These are phyloP conservation scores for Trematomus loennbergii DNA, from an alignment of 2,113 vertebrate genomes.

Conservation along the genomic window DNA sequence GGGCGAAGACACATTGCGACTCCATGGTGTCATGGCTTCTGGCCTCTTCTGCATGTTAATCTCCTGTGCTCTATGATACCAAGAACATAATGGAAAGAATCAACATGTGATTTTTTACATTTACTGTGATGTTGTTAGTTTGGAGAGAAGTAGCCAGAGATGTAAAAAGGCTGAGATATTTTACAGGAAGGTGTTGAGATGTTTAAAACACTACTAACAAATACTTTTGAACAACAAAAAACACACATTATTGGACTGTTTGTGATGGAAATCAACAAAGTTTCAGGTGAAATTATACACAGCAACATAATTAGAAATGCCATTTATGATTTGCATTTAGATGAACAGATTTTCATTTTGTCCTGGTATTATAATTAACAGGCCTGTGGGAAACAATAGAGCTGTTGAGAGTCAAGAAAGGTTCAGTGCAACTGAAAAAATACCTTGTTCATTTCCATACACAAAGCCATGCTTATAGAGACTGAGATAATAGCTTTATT, in stretches of 20 bases:
- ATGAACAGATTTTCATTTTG: slow-evolving; percentile 80
- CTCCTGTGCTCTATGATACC: neutral
- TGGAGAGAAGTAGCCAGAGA: neutral
- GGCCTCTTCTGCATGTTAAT: slow-evolving; percentile 23
- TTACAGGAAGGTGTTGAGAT: neutral
- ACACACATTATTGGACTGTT: slow-evolving; percentile 13
- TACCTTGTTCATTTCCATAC: slow-evolving; percentile 18
- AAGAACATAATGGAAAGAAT: neutral
- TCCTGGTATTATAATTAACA: slow-evolving; percentile 66
- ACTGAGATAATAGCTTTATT: slow-evolving; percentile 16
- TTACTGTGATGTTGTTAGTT: neutral
- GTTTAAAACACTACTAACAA: slow-evolving; percentile 1
- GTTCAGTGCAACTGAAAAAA: slow-evolving; percentile 50
- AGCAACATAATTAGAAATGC: slow-evolving; percentile 72
- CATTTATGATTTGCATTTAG: slow-evolving; percentile 84
- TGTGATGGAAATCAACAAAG: slow-evolving; percentile 32
- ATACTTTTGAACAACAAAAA: slow-evolving; percentile 10
- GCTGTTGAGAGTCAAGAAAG: slow-evolving; percentile 55
- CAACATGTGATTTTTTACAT: slow-evolving; percentile 2
- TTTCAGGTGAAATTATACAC: slow-evolving; percentile 69
- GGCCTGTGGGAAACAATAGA: slow-evolving; percentile 57
- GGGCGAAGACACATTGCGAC: neutral
- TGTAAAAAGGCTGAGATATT: neutral
- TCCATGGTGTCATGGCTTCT: slow-evolving; percentile 26
- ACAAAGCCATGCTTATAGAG: slow-evolving; percentile 15